These are phyloP conservation scores for Leptinotarsa defecta DNA, from an alignment of 1,140 invertebrate species.

Conservation along the genomic window DNA sequence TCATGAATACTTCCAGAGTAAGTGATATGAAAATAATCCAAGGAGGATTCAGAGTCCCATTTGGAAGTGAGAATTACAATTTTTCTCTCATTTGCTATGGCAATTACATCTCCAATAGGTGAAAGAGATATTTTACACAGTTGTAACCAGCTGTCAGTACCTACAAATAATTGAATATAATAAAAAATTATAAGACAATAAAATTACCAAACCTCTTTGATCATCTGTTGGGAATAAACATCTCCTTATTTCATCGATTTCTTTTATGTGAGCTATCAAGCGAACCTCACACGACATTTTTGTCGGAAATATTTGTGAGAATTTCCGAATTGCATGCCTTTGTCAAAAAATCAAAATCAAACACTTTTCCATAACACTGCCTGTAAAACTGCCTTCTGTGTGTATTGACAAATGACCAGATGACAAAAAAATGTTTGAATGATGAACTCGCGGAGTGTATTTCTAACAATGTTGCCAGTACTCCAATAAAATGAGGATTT, in stretches of 20 bases:
- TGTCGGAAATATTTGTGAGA: constrained; percentile 10
- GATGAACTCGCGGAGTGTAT: too few relatives aligned
- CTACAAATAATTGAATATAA: constrained; percentile 53
- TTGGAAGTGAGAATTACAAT: constrained; percentile 70
- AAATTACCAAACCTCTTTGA: constrained; percentile 51
- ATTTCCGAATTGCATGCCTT: too few relatives aligned
- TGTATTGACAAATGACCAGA: too few relatives aligned
- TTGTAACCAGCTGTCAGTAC: constrained; percentile 71
- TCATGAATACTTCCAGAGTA: constrained; percentile 63
- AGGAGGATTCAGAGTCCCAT: constrained; percentile 61
- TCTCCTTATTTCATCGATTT: constrained; percentile 64
- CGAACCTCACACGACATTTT: constrained; percentile 73
- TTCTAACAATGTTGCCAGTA: too few relatives aligned
- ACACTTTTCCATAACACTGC: too few relatives aligned
- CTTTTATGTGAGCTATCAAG: constrained; percentile 66
- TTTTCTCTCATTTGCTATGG: constrained; percentile 68
- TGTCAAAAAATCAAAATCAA: too few relatives aligned
- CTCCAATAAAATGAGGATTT: too few relatives aligned
- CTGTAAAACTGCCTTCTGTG: too few relatives aligned
- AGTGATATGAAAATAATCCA: constrained; percentile 59
- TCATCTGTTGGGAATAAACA: constrained; percentile 62
- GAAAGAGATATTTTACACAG: constrained; percentile 73
- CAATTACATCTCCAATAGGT: constrained; percentile 73
- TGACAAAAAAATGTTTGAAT: too few relatives aligned
- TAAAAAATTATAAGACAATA: constrained; percentile 18